Evolutionary conservation across 2,113 vertebrate genomes (phyloP).

Genomic region (Saccopteryx leptura): DNA sequence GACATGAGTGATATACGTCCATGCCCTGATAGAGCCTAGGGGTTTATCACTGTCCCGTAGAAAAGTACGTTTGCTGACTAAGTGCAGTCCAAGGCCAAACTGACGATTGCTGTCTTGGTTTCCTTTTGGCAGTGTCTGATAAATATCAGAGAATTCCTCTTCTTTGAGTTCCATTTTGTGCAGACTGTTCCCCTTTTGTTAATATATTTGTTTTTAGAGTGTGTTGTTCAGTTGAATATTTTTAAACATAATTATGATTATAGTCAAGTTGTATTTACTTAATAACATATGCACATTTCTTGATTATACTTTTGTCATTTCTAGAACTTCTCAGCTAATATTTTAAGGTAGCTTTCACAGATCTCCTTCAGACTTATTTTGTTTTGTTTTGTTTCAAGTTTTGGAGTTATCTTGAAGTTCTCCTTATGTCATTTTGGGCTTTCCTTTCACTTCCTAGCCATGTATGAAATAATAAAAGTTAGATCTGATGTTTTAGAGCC

Average conservation of each 20-base stretch:
- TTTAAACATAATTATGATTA: neutral
- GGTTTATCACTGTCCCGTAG: neutral
- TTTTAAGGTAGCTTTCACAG: constrained; percentile 27
- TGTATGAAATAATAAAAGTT: neutral
- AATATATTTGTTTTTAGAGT: neutral
- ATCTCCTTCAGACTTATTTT: neutral
- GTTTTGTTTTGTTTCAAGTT: neutral
- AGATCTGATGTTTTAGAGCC: neutral
- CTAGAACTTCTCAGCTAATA: neutral
- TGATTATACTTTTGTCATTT: constrained; percentile 23
- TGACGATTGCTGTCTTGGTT: neutral
- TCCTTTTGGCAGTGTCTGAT: neutral
- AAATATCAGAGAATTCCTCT: neutral
- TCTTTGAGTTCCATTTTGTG: neutral
- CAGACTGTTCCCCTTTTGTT: neutral
- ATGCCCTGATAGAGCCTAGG: neutral
- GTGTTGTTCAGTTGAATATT: neutral
- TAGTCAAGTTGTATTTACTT: neutral
- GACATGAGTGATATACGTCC: neutral
- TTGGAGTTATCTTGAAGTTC: neutral
- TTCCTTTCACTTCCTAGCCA: neutral
- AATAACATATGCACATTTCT: neutral
- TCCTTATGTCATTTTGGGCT: neutral
- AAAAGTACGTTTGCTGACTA: neutral
- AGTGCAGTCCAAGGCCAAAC: neutral